A percentile compares a stretch with the other conserved stretches of the same genome.
Conservation (phyloP, 2,888 invertebrate species). For the Chloroclysta siterata region DNA sequence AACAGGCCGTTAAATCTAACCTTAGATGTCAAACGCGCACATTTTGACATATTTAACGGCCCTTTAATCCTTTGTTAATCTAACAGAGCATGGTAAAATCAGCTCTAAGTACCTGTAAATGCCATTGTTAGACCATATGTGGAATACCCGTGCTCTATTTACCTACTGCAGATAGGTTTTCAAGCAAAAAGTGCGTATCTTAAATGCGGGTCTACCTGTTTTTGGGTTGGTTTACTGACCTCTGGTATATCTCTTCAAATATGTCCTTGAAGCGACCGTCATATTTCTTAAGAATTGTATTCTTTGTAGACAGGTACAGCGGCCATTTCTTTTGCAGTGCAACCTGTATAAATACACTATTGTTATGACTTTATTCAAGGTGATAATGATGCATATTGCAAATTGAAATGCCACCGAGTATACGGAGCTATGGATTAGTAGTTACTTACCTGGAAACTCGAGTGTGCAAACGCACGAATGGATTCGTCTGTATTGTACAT, state of each 20-base stretch:
- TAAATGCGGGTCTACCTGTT: slow-evolving; percentile 26
- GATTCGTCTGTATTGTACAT: slow-evolving; percentile 97
- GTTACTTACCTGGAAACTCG: slow-evolving; percentile 89
- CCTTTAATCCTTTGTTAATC: too few relatives aligned
- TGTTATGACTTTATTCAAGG: slow-evolving; percentile 11
- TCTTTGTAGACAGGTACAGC: slow-evolving; percentile 95
- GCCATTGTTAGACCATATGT: slow-evolving; percentile 19
- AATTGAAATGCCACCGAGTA: slow-evolving; percentile 1
- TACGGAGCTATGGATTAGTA: slow-evolving; percentile 23
- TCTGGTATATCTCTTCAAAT: slow-evolving; percentile 94
- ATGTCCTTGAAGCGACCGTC: slow-evolving; percentile 97
- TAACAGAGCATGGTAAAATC: too few relatives aligned
- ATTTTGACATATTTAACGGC: too few relatives aligned
- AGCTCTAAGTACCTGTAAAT: too few relatives aligned
- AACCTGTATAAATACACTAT: slow-evolving; percentile 73
- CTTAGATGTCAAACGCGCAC: too few relatives aligned
- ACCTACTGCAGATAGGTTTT: slow-evolving; percentile 1
- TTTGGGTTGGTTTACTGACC: slow-evolving; percentile 71
- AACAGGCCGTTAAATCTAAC: too few relatives aligned
- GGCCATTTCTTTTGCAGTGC: slow-evolving; percentile 94
- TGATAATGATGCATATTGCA: neutral
- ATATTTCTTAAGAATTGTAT: slow-evolving; percentile 94
- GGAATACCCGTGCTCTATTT: slow-evolving; percentile 9
- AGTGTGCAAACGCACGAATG: slow-evolving; percentile 92
- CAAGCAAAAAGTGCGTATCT: neutral